Base-by-base conservation (phyloP, 2,113 vertebrate genomes). In the Abramis brama region DNA sequence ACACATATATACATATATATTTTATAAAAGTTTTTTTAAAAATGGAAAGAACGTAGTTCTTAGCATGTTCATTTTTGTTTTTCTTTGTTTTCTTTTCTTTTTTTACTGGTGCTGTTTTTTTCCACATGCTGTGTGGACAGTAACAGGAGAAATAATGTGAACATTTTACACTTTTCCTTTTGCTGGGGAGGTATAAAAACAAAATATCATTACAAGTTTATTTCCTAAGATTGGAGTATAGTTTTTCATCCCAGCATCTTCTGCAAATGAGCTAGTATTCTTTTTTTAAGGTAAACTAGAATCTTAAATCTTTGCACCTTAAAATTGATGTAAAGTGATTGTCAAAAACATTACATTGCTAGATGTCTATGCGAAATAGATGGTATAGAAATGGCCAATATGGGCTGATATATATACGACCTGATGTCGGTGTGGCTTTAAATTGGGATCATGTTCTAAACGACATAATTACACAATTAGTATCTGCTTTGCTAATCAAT, bases 1-100 rank as follows among this genome's bases (percentile, higher is more conserved):
- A 87, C 75, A 87, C 64, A 94, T 93, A 94, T 93, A 94, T 92
- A 95, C 93, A 94, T 95, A 95, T 96, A 96, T 96, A 95, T 96
- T 95, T 95, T 95, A 95, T 95, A 95, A 94, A 94, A 85, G 90
- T 93, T 96, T 96, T 94, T 93, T 96, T 96, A 94, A 95, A 71
- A 94, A 95, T 93, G 91, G 93, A 82, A 80, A 93, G 94, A 94
- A 93, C 92, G 94, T 95, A 94, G 93, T 93, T 93, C 92, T 91
- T 93, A 94, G 93, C 91, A 90, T 94, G 94, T 94, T 94, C 76
- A 87, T 59, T 86, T 83, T 89, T 91, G 75, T 83, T 86, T 89
- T 84, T 45, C 57, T 86, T 89, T 50, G 50, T 84, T 88, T 89
- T 83, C 60, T 89, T 89, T 85, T 4, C 60, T 64, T 88, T 87